Evolutionary conservation across 2,113 vertebrate genomes (phyloP), one percentile per base, ranked within the genome.

Genomic region (Pterocles gutturalis): DNA sequence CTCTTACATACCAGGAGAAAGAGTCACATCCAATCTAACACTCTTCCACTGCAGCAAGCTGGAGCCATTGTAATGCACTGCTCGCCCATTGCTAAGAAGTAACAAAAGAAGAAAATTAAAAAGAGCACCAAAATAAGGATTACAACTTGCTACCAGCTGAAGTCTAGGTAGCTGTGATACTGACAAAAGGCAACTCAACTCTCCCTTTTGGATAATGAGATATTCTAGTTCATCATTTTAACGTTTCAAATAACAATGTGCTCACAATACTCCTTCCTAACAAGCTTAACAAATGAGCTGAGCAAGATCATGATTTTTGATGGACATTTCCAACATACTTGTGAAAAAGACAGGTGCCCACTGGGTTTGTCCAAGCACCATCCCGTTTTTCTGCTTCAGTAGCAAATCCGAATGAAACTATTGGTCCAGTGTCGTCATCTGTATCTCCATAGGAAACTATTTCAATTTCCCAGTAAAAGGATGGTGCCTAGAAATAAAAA

Each of bases 41-140:
- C 99, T 99, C 97, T 99, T 99, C 99, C 99, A 99, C 98, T 99
- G 99, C 29, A 99, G 98, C 92, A 99, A 97, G 96, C 99, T 99
- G 98, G 99, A 99, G 92, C 99, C 99, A 17, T 99, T 99, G 97
- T 99, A 99, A 96, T 99, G 99, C 87, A 99, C 99, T 11, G 99
- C 99, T 91, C 99, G 96, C 22, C 99, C 99, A 46, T 99, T 99
- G 98, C 99, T 99, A 93, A 61, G 64, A 89, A 34, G 53, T 8
- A 86, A 36, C 91, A 73, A 69, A 57, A 96, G 43, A 88, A 88
- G 71, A 45, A 19, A 82, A 19, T 96, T 69, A 97, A 55, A 4
- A 15, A 48, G 5, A 45, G 75, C 31, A 69, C 1, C 7, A 48
- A 65, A 65, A 62, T 49, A 73, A 67, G 19, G 11, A 55, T 16